Base-by-base conservation (phyloP, 23 tunicate genomes). In the Ascidia mentula region DNA sequence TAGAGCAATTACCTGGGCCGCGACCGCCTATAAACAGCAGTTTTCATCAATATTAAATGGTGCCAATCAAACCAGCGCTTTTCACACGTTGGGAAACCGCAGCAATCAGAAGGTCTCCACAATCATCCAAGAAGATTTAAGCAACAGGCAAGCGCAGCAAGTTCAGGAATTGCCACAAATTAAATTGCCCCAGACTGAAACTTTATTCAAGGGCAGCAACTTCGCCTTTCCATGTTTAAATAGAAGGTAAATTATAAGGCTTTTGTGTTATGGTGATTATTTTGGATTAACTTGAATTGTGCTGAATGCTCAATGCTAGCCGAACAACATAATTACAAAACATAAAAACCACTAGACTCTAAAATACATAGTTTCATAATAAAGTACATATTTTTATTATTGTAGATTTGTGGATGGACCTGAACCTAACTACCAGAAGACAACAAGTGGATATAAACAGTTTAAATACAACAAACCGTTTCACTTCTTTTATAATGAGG, bases 221-320 rank as follows among this genome's bases (percentile, higher is more conserved):
- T 93, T 93, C 80, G 86, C 88, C 31, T 93, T 93, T 59, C 98
- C 98, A 22, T 93, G 98, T 73, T 74, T 93, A 46, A 93, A 93
- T 69, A 69, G 76, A 84, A 93, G 98, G 98, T 93, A 45, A 28
- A 26, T 74, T 32, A 72, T 1, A 35, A 18, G 1, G 4, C 20
- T 8, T 72, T 81, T 65, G n/a, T 37, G 3, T 72, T 3, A 36
- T 38, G 60, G 37, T 33, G 28, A 53, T 53, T 6, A 5, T 20
- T 20, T 3, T 9, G 13, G 1, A 5, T 53, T 9, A 5, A 9
- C 24, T 26, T 9, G 24, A 53, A 20, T 42, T 42, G 15, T 15
- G 12, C 53, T 15, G 15, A 42, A 42, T 42, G 15, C 15, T n/a
- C n/a, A n/a, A n/a, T n/a, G n/a, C n/a, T n/a, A n/a, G n/a, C n/a